phyloP scores from a whole-genome alignment of 1,140 invertebrate genomes.

The Zaprionus capensis region DNA sequence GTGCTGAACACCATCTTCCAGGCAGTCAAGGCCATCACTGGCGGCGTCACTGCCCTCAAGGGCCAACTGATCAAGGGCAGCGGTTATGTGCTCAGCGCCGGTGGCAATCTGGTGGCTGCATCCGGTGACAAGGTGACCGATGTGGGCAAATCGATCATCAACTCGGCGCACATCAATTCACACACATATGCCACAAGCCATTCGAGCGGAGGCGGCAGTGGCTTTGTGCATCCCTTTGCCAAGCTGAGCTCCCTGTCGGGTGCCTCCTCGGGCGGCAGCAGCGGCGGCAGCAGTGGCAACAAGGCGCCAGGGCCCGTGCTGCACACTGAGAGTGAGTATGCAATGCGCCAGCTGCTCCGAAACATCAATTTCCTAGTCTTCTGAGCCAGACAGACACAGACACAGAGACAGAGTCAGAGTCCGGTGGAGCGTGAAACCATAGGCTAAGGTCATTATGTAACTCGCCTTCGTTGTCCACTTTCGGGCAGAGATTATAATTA shows the following conservation, averaged over 20 bases:
- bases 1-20: constrained; percentile 91
- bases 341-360: constrained; percentile 29
- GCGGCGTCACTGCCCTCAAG: constrained; percentile 92
- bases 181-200: constrained; percentile 76
- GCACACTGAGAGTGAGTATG: constrained; percentile 81
- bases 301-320: constrained; percentile 61
- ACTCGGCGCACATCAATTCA: constrained; percentile 88
- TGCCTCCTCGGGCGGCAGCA: constrained; percentile 80
- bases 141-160: constrained; percentile 90
- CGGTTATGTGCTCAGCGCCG: constrained; percentile 89
- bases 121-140: constrained; percentile 89
- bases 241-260: constrained; percentile 78
- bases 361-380: constrained; percentile 39
- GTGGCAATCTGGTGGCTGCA: constrained; percentile 87
- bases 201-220: constrained; percentile 51
- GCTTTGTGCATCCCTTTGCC: constrained; percentile 68
- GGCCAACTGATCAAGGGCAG: constrained; percentile 93
- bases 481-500: constrained; percentile 63
- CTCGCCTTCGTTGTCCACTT: constrained; percentile 24
- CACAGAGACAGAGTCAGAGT: constrained; percentile 20
- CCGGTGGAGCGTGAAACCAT: constrained; percentile 52
- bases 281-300: constrained; percentile 48
- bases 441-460: constrained; percentile 54
- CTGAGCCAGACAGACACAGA: constrained; percentile 14
- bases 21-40: constrained; percentile 93